Evolutionary conservation across 2,113 vertebrate species (phyloP).

Genomic region (Catharus bicknelli): DNA sequence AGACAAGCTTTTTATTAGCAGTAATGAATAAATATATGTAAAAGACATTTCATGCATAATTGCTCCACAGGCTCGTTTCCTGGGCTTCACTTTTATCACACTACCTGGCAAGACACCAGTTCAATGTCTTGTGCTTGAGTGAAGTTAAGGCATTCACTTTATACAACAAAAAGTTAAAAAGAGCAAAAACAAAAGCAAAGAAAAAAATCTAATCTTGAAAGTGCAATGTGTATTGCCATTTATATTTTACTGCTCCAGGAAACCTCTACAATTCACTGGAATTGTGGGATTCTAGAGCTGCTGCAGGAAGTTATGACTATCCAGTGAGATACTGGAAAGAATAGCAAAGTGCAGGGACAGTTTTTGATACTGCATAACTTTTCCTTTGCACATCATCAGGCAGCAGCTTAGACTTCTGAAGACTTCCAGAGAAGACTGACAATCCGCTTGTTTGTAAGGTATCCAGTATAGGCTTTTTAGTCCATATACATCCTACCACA

Average conservation of each 20-base stretch:
- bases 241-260: background rate
- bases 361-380: background rate
- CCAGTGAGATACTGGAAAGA: background rate
- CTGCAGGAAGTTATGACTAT: background rate
- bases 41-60: constrained; percentile 59
- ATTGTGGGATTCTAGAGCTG: background rate
- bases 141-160: background rate
- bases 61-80: constrained; percentile 44
- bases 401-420: accelerated
- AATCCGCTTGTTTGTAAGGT: background rate
- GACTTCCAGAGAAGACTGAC: background rate
- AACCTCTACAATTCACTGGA: background rate
- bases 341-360: background rate
- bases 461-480: background rate
- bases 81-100: constrained; percentile 33
- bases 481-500: background rate
- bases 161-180: background rate
- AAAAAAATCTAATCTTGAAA: background rate
- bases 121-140: background rate
- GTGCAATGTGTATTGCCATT: background rate
- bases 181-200: background rate
- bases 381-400: background rate
- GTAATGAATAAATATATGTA: constrained; percentile 60
- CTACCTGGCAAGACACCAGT: constrained; percentile 1
- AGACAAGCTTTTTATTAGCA: constrained; percentile 55